These are phyloP conservation scores for Paradoxurus hermaphroditus DNA, from an alignment of 2,113 vertebrate species.

Conservation along the genomic window DNA sequence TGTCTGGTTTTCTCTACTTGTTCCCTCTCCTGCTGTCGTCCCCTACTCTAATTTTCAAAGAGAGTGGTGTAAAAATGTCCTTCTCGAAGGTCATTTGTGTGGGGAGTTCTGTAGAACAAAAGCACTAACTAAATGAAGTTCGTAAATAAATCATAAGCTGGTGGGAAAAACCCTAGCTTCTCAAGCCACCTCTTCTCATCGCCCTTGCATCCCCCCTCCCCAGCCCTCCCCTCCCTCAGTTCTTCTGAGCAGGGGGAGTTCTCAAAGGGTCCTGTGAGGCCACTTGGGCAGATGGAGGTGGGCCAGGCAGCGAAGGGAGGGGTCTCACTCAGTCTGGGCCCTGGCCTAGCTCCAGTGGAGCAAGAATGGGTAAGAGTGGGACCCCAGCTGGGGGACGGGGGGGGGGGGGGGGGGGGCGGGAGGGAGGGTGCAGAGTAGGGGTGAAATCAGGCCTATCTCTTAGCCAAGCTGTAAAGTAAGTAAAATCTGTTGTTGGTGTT, in stretches of 20 bases:
- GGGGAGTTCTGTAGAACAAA: slow-evolving; percentile 14
- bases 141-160: slow-evolving; percentile 56
- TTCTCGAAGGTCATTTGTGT: neutral
- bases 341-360: neutral
- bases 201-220: neutral
- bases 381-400: neutral
- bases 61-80: neutral
- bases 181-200: neutral
- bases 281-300: neutral
- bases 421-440: rapidly evolving
- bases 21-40: neutral
- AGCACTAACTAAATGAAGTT: slow-evolving; percentile 32
- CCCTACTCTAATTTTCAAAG: slow-evolving; percentile 12
- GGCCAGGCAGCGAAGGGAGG: neutral
- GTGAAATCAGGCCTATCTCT: neutral
- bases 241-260: neutral
- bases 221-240: neutral
- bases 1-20: neutral
- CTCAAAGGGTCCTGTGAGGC: neutral
- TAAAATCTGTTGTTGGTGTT: neutral
- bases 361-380: neutral
- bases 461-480: neutral
- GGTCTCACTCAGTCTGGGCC: neutral
- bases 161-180: neutral
- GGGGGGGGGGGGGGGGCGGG: neutral